These are phyloP conservation scores for Gracilinanus agilis DNA, from an alignment of 2,113 vertebrate species.

Conservation along the genomic window DNA sequence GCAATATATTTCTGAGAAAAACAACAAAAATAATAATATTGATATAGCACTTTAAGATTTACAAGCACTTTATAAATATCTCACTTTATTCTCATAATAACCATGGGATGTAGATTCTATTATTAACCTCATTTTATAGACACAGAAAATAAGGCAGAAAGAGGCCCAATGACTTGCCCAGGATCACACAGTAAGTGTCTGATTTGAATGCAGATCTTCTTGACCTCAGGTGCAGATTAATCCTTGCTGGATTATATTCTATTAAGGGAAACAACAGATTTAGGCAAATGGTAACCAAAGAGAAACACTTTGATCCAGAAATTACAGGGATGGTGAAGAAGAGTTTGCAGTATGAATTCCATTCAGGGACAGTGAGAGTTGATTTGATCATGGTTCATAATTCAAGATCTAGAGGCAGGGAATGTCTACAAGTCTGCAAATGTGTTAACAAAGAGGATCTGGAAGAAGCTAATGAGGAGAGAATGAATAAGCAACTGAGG, in stretches of 20 bases:
- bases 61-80: no score
- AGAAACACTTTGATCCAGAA: background rate
- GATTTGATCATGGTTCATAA: background rate
- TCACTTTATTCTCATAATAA: no score
- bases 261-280: background rate
- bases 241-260: background rate
- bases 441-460: background rate
- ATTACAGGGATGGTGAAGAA: background rate
- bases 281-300: background rate
- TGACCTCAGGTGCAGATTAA: background rate
- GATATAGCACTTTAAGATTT: no score
- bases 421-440: background rate
- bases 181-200: no score
- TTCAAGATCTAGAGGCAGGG: background rate
- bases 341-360: background rate
- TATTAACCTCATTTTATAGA: no score
- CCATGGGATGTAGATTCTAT: no score
- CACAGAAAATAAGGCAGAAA: no score
- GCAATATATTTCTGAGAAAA: no score
- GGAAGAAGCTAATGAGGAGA: background rate
- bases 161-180: no score
- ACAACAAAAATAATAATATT: no score
- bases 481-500: background rate
- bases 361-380: background rate
- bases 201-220: no score